Conservation (phyloP, 2,797 vertebrate genomes). For the Chanos chanos region DNA sequence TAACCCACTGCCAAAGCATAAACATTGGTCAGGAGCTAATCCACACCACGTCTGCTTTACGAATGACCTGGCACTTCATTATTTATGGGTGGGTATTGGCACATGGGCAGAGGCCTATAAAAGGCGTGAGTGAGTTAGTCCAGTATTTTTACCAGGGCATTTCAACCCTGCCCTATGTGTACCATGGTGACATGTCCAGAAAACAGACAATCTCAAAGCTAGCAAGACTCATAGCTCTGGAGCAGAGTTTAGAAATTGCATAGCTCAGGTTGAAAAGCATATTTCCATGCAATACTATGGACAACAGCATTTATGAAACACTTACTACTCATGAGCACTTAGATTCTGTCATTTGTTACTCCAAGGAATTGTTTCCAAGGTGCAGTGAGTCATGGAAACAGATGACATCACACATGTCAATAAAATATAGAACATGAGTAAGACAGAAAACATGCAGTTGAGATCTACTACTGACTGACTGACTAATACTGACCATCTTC, state of each 20-base stretch:
- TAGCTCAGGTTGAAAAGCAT: no score
- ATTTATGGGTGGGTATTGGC: constrained; percentile 56
- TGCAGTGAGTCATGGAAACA: not conserved
- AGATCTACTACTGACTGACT: not conserved
- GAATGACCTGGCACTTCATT: constrained; percentile 53
- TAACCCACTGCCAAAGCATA: constrained; percentile 11
- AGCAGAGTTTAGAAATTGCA: no score
- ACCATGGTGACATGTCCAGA: not conserved
- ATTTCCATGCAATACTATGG: no score
- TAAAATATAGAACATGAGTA: no score
- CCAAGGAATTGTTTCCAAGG: not conserved
- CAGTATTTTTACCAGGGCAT: not conserved
- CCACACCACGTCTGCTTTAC: constrained; percentile 40
- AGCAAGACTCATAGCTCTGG: no score
- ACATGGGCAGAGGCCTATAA: constrained; percentile 61
- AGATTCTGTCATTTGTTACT: not conserved
- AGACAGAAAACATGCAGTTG: not conserved
- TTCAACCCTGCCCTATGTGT: constrained; percentile 6
- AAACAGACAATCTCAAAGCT: no score
- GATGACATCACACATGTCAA: not conserved
- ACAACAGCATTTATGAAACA: no score
- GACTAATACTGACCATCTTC: constrained; percentile 14
- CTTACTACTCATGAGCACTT: not conserved
- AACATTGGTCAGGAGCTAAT: constrained; percentile 27
- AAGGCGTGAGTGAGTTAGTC: constrained; percentile 60